Evolutionary conservation across 2,888 invertebrate genomes (phyloP).

Genomic region (Leucania comma): DNA sequence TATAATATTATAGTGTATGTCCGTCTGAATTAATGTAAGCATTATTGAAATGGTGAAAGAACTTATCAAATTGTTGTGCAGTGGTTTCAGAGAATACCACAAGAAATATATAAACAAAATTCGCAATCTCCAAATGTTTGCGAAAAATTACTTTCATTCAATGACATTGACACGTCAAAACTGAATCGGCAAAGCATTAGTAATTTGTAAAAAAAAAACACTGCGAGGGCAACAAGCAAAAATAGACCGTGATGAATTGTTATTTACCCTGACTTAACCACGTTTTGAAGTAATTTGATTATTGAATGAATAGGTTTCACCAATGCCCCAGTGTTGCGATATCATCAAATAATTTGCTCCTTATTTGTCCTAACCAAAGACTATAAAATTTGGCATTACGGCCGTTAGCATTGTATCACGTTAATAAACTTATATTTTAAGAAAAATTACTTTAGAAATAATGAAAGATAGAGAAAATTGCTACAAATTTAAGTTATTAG

Average conservation of each 20-base stretch:
- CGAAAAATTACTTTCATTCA: background rate
- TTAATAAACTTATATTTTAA: constrained; percentile 44
- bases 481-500: constrained; percentile 23
- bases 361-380: constrained; percentile 68
- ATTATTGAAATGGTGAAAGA: no score
- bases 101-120: no score
- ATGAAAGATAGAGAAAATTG: constrained; percentile 27
- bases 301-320: background rate
- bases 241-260: background rate
- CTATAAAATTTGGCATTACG: constrained; percentile 42
- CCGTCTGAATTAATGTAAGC: no score
- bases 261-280: background rate
- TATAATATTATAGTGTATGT: no score
- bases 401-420: constrained; percentile 57
- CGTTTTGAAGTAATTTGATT: constrained; percentile 3
- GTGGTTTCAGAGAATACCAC: no score
- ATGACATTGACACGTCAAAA: background rate
- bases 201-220: background rate
- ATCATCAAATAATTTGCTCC: constrained; percentile 24
- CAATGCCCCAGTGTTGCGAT: background rate
- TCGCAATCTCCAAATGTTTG: no score
- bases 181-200: background rate
- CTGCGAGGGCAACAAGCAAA: background rate
- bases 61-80: no score
- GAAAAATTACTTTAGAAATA: constrained; percentile 38